phyloP scores from a whole-genome alignment of 2,888 invertebrate species.

The Diogma glabrata region DNA sequence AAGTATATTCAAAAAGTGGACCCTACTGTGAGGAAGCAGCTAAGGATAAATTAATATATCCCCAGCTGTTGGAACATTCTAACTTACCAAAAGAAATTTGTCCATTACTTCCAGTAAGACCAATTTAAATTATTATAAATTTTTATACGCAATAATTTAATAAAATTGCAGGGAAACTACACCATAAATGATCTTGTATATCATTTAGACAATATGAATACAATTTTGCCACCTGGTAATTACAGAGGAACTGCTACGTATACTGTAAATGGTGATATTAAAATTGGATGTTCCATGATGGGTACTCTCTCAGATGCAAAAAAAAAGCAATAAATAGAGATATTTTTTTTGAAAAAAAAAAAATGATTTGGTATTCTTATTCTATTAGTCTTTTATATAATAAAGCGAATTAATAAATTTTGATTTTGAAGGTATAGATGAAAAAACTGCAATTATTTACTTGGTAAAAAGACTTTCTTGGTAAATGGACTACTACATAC shows the following conservation, averaged over 20 bases:
- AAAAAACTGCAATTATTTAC: no score
- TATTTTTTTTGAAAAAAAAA: no score
- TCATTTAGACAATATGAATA: background rate
- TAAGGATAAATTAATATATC: background rate
- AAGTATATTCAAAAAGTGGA: background rate
- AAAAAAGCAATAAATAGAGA: no score
- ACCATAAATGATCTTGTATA: background rate
- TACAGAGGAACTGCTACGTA: background rate
- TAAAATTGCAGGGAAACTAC: conserved; percentile 4
- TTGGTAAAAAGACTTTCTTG: no score
- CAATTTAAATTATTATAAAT: background rate
- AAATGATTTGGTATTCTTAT: no score
- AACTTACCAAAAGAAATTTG: background rate
- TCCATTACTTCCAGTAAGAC: background rate
- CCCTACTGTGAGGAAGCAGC: background rate
- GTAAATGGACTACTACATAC: no score
- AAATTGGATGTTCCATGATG: no score
- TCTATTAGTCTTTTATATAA: no score
- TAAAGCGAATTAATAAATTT: no score
- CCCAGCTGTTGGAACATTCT: background rate
- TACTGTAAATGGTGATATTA: background rate
- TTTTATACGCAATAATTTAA: background rate
- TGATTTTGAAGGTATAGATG: no score
- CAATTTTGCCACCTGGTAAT: background rate
- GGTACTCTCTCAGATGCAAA: no score